Evolutionary conservation across 2,888 invertebrate species (phyloP), one percentile per base, ranked within the genome.

Genomic region (Microplitis deprimator): DNA sequence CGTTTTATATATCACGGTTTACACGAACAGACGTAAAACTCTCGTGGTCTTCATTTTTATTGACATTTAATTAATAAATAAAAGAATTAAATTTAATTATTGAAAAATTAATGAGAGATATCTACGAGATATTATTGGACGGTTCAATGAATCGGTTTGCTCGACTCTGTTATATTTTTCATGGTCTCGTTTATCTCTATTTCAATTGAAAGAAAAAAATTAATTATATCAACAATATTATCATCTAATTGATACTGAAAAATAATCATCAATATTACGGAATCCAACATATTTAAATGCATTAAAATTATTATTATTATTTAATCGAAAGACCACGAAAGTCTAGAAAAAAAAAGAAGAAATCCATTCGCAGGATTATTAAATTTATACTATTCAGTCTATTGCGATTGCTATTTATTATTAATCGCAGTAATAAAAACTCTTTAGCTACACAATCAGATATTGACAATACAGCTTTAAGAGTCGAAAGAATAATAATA

Each of bases 301-400:
- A 81, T 77, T 71, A 72, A 69, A 76, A 64, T 67, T 40, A 76
- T 10, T 60, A 16, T 62, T 29, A 29, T 60, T 50, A 50, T 50
- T 61, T 79, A 76, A 73, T 59, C 50, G 61, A n/a, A 68, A 59
- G 65, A 73, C 76, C 69, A 75, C 61, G 61, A 65, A 65, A 73
- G 60, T 50, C 50, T 59, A 60, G 10, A 38, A 70, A 50, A 50
- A 20, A 65, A 79, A 77, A 80, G 13, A 50, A 20, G 20, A 79
- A 77, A 80, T 76, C 41, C 76, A 65, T 75, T 69, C 50, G 41
- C 62, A 60, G 69, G 61, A 64, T 40, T 72, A 67, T 67, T 77
- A 70, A 70, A 73, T 72, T 76, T 80, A 80, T 79, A 40, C 81
- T 81, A 81, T 78, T 81, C 81, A 81, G 81, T 81, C 81, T 80